Conservation (phyloP, 2,888 invertebrate species). For the Eilema griseolum region DNA sequence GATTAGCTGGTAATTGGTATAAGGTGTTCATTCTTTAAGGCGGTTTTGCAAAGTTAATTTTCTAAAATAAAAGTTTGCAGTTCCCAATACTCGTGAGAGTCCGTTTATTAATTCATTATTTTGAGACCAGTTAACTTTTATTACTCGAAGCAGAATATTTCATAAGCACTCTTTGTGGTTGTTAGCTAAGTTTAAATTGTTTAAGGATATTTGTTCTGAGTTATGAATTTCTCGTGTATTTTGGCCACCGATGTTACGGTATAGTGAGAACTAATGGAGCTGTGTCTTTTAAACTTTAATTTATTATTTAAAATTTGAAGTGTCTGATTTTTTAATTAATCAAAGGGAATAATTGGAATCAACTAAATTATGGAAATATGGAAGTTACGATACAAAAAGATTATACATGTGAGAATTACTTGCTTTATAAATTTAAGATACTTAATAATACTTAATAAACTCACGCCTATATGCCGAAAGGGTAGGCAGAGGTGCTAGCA, state of each 20-base stretch:
- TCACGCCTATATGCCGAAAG: too few species aligned
- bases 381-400: too few species aligned
- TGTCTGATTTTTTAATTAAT: not conserved
- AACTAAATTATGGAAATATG: too few species aligned
- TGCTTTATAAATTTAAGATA: too few species aligned
- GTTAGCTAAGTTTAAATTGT: slow-evolving; percentile 5
- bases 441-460: too few species aligned
- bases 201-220: not conserved
- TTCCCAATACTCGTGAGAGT: not conserved
- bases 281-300: not conserved
- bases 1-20: not conserved
- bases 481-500: too few species aligned
- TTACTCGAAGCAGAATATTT: not conserved
- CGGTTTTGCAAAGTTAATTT: not conserved
- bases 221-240: slow-evolving; percentile 7
- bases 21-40: not conserved
- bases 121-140: slow-evolving; percentile 4
- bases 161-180: slow-evolving; percentile 8
- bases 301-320: not conserved
- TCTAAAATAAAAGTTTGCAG: not conserved
- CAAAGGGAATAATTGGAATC: too few species aligned
- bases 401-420: too few species aligned
- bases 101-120: slow-evolving; percentile 2
- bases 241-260: not conserved
- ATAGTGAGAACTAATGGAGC: not conserved